These are phyloP conservation scores for Brienomyrus brachyistius DNA, from an alignment of 2,113 vertebrate genomes.

Conservation along the genomic window DNA sequence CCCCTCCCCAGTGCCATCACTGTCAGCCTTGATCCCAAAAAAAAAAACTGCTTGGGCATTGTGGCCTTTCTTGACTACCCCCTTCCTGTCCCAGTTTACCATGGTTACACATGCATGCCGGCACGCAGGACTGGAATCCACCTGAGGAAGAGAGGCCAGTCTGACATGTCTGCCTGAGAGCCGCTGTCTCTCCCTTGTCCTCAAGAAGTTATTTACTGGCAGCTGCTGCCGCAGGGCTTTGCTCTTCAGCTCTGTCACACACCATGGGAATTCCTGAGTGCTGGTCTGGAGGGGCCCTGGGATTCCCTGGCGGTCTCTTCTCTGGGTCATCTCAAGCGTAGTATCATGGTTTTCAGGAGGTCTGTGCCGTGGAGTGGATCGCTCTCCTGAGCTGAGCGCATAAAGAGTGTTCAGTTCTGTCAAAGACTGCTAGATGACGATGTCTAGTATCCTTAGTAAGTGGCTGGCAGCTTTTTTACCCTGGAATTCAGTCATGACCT, in stretches of 20 bases:
- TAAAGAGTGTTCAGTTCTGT: not conserved
- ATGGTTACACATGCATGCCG: not conserved
- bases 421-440: not conserved
- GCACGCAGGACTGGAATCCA: not conserved
- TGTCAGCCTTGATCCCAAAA: not conserved
- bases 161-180: not conserved
- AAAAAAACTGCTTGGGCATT: not conserved
- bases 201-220: not conserved
- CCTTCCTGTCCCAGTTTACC: not conserved
- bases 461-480: not conserved
- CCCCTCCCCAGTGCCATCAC: not conserved
- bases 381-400: not conserved
- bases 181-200: not conserved
- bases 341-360: not conserved
- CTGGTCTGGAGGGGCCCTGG: not conserved
- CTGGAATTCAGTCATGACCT: not conserved
- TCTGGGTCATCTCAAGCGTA: not conserved
- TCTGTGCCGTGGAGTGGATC: not conserved
- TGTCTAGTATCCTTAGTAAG: not conserved
- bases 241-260: not conserved
- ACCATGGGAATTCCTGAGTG: not conserved
- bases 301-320: not conserved
- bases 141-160: not conserved
- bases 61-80: not conserved
- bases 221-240: not conserved